Percentiles rank a stretch among this genome's conserved stretches.
Evolutionary conservation across 1,140 invertebrate species (phyloP).

Genomic region (Aphelenchoides avenae): DNA sequence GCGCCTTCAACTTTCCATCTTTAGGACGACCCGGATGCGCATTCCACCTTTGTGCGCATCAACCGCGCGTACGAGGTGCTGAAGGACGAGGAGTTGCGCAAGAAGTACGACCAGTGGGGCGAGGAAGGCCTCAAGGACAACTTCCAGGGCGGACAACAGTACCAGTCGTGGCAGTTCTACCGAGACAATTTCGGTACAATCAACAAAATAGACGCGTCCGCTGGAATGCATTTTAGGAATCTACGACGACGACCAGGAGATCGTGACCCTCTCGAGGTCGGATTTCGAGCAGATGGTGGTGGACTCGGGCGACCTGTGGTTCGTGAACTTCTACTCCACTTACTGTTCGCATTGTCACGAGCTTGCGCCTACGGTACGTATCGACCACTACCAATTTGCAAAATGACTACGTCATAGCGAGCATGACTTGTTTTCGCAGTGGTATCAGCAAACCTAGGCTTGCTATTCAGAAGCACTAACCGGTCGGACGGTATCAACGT

Average conservation of each 20-base stretch:
- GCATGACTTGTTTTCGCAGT: no score
- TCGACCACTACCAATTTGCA: no score
- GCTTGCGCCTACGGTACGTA: constrained; percentile 67
- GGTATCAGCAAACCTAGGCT: no score
- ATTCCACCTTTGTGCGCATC: constrained; percentile 73
- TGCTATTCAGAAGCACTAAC: no score
- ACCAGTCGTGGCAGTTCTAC: constrained; percentile 78
- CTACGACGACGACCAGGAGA: constrained; percentile 78
- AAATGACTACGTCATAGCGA: no score
- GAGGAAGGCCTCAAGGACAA: constrained; percentile 68
- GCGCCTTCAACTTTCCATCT: constrained; percentile 34
- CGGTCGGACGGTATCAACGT: no score
- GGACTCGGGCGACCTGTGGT: constrained; percentile 70
- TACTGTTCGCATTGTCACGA: constrained; percentile 78
- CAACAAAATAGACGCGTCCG: constrained; percentile 1
- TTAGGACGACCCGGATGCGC: constrained; percentile 70
- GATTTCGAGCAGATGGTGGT: constrained; percentile 70
- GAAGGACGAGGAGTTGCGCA: constrained; percentile 74
- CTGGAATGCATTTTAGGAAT: constrained; percentile 63
- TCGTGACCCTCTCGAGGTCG: constrained; percentile 68
- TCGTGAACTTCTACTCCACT: constrained; percentile 80
- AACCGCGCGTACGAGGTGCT: constrained; percentile 78
- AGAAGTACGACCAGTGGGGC: constrained; percentile 75
- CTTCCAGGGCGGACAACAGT: constrained; percentile 61
- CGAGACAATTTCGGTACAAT: constrained; percentile 74